Base-by-base conservation (phyloP, 2,888 invertebrate species). In the Colletes collaris region DNA sequence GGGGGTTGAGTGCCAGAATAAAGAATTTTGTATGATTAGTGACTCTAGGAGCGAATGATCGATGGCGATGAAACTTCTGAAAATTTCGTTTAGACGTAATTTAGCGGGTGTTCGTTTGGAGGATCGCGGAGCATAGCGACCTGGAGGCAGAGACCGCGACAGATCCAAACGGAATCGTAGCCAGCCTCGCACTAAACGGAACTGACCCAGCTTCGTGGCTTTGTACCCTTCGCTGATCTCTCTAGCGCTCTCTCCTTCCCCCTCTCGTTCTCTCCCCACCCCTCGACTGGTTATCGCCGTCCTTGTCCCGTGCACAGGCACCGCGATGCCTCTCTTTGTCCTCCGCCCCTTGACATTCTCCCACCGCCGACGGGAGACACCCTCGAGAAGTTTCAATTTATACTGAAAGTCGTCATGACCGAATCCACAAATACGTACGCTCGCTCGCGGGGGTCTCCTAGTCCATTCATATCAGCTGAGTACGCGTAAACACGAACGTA, bases 371-470 rank as follows among this genome's bases (percentile, higher is more conserved):
- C 81, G 80, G 77, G 82, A 87, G 86, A 85, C 86, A 87, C 86
- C 85, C 88, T 84, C 88, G 88, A 88, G 88, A 88, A 89, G 87
- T 89, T 89, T 89, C 89, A 89, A 90, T 90, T 90, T 89, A 90
- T 89, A 86, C 88, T 64, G 81, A 88, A 89, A 88, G 88, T 89
- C 86, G 86, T 89, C 89, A 85, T 87, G 86, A 84, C 84, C 85
- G 82, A 87, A 87, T 81, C 76, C 86, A 79, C 86, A 79, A 85
- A 83, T 85, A 83, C 79, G 76, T 83, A 68, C 76, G 62, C 79
- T 60, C 60, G 70, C 67, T 63, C 78, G 65, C 71, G 62, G 46
- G 56, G 66, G 16, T 16, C 70, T 79, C 69, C 78, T 49, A 59
- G 76, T 73, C 75, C 86, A 84, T 86, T 86, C 86, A 86, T 86